Percentiles rank a stretch among this genome's conserved stretches.
Evolutionary conservation across 2,888 invertebrate genomes (phyloP).

Genomic region (Gonocerus acuteangulatus): DNA sequence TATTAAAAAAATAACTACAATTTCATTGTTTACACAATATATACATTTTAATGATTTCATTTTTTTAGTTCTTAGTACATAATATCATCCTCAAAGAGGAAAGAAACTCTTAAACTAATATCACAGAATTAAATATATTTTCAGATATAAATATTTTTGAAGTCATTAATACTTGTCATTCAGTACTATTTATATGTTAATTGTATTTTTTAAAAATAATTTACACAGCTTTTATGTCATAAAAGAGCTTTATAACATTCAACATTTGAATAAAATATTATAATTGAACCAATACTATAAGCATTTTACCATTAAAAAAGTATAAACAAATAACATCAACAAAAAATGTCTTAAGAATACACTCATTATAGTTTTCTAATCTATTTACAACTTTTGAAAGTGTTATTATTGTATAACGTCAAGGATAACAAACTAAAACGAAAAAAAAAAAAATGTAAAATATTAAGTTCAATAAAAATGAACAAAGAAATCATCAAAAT

Average conservation of each 20-base stretch:
- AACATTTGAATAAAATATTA: background rate
- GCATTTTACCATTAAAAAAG: too few relatives aligned
- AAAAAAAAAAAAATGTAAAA: background rate
- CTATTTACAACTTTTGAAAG: too few relatives aligned
- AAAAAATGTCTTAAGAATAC: too few relatives aligned
- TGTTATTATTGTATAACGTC: too few relatives aligned
- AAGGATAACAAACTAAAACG: background rate
- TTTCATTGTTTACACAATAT: conserved; percentile 26
- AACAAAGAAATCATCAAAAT: background rate
- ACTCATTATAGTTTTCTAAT: too few relatives aligned
- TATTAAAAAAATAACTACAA: conserved; percentile 33
- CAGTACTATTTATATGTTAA: conserved; percentile 2
- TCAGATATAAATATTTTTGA: conserved; percentile 2
- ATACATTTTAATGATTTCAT: conserved; percentile 18
- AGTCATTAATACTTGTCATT: conserved; percentile 15
- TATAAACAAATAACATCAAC: too few relatives aligned
- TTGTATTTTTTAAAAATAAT: conserved; percentile 1
- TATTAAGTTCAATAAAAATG: background rate
- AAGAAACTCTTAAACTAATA: conserved; percentile 17
- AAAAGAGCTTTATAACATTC: background rate
- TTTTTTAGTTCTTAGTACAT: conserved; percentile 2
- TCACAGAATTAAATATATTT: conserved; percentile 16
- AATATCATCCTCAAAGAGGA: conserved; percentile 3
- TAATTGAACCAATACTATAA: background rate
- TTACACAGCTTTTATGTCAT: background rate